Percentiles rank a stretch among this genome's conserved stretches.
These are phyloP conservation scores for Sicus ferrugineus DNA, from an alignment of 2,888 invertebrate genomes.

Conservation along the genomic window DNA sequence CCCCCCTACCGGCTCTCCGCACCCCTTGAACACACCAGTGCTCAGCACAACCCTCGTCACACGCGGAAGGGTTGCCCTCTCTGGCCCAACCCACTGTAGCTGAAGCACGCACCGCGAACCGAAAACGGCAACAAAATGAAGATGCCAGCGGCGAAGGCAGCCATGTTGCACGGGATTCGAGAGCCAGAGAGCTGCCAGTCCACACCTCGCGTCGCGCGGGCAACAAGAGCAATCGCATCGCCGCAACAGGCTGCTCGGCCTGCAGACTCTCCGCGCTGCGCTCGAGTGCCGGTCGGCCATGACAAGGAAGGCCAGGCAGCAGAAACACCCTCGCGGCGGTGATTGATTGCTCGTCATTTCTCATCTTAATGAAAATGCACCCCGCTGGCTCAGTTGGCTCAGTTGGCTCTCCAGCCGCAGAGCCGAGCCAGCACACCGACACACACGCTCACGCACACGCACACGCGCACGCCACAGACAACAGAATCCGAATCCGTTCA, in stretches of 20 bases:
- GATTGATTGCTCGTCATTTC: conserved; percentile 66
- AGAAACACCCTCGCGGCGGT: conserved; percentile 62
- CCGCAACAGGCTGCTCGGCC: neutral
- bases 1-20: conserved; percentile 24
- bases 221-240: neutral
- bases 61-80: neutral
- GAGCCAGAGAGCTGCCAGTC: conserved; percentile 55
- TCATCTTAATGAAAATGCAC: conserved; percentile 67
- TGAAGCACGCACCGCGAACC: too few species aligned
- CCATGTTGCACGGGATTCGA: conserved; percentile 40
- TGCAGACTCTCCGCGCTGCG: neutral
- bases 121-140: conserved; percentile 20
- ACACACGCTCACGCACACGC: conserved; percentile 9
- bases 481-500: conserved; percentile 27
- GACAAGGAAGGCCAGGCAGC: conserved; percentile 21
- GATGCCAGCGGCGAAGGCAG: conserved; percentile 2
- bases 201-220: conserved; percentile 49
- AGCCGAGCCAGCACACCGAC: conserved; percentile 7
- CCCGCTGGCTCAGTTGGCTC: conserved; percentile 57
- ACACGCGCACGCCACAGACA: conserved; percentile 2
- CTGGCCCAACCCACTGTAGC: conserved; percentile 3
- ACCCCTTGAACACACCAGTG: neutral
- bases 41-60: neutral
- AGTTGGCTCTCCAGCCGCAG: neutral
- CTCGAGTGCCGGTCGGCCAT: neutral